Evolutionary conservation across 2,113 vertebrate genomes (phyloP).

Genomic region (Oostethus manadensis): DNA sequence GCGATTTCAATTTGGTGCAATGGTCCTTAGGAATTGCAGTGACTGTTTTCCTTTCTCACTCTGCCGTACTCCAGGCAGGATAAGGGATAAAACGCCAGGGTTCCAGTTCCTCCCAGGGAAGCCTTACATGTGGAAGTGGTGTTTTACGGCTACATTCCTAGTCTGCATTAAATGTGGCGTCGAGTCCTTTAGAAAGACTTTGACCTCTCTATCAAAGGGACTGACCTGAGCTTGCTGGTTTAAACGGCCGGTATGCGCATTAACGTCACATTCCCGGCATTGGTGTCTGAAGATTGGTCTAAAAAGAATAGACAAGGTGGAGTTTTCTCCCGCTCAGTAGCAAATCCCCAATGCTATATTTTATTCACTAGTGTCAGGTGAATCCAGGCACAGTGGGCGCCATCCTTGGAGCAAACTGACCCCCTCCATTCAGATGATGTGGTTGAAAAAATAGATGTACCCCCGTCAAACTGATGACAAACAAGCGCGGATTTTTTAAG

Average conservation of each 20-base stretch:
- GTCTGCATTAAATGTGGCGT: conserved; percentile 69
- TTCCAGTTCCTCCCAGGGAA: conserved; percentile 36
- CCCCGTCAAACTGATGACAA: conserved; percentile 35
- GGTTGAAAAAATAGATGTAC: conserved; percentile 44
- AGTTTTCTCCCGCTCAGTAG: conserved; percentile 65
- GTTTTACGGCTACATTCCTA: conserved; percentile 71
- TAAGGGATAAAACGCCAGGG: conserved; percentile 37
- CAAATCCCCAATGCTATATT: conserved; percentile 56
- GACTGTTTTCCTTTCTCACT: conserved; percentile 15
- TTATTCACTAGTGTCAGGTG: conserved; percentile 72
- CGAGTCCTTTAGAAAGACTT: conserved; percentile 66
- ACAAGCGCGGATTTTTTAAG: conserved; percentile 34
- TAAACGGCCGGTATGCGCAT: conserved; percentile 68
- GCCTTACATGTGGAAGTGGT: conserved; percentile 63
- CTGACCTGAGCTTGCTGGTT: conserved; percentile 68
- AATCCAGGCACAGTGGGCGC: conserved; percentile 50
- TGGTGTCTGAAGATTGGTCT: conserved; percentile 49
- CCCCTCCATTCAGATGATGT: conserved; percentile 47
- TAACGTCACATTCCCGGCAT: conserved; percentile 53
- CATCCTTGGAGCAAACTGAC: conserved; percentile 35
- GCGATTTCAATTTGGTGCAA: background rate
- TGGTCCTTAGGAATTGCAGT: conserved; percentile 4
- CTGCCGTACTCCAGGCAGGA: conserved; percentile 26
- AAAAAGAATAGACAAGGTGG: conserved; percentile 63
- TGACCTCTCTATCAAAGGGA: conserved; percentile 71